phyloP scores from a whole-genome alignment of 2,113 vertebrate species.

The Cisticola juncidis region DNA sequence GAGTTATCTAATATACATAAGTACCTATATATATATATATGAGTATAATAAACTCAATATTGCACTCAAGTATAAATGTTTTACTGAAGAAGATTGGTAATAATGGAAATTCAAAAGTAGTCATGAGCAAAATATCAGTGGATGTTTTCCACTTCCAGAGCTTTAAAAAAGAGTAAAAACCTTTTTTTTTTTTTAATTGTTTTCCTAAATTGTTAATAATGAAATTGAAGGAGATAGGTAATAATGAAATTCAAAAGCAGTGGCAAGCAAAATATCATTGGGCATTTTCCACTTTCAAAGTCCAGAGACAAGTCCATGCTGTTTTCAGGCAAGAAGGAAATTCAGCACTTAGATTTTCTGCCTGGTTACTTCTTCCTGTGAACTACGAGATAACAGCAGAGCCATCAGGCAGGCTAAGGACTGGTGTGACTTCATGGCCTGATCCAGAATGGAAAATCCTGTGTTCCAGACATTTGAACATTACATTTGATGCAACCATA shows the following conservation, averaged over 20 bases:
- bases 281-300: not conserved
- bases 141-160: not conserved
- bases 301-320: not conserved
- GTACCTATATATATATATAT: rapidly evolving
- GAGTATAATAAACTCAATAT: not conserved
- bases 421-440: not conserved
- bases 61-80: not conserved
- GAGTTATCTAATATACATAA: not conserved
- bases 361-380: not conserved
- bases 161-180: not conserved
- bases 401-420: not conserved
- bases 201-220: not conserved
- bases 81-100: not conserved
- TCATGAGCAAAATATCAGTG: not conserved
- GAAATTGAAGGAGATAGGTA: not conserved
- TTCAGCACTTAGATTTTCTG: not conserved
- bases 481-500: not conserved
- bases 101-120: not conserved
- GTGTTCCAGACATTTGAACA: slow-evolving; percentile 7
- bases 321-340: not conserved
- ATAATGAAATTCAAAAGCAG: not conserved
- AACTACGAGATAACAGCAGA: rapidly evolving
- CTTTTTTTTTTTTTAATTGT: not conserved
- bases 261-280: not conserved
- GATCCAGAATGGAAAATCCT: not conserved